Conservation (phyloP, 23 tunicate genomes). For the Botrylloides violaceus region DNA sequence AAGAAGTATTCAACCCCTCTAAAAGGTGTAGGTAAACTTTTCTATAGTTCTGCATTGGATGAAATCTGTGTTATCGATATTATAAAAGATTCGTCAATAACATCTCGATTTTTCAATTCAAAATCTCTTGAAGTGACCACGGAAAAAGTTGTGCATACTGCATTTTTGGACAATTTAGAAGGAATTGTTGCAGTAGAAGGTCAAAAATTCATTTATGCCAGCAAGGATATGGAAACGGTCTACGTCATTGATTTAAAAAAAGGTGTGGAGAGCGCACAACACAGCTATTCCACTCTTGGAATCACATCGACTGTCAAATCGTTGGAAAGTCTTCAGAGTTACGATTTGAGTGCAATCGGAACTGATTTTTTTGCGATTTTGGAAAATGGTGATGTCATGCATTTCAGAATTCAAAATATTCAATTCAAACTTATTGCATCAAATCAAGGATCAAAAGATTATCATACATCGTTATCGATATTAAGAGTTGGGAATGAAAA, state of each 20-base stretch:
- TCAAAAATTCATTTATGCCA: conserved; percentile 6
- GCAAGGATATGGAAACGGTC: conserved; percentile 1
- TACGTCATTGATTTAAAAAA: conserved; percentile 10
- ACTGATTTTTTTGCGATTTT: conserved; percentile 1
- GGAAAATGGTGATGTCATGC: not conserved
- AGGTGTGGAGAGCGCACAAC: not conserved
- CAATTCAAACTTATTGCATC: not conserved
- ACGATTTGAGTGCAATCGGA: not conserved
- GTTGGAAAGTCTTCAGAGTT: not conserved
- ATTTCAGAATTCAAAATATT: not conserved
- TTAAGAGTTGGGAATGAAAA: conserved; percentile 15
- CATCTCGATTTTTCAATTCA: conserved; percentile 1
- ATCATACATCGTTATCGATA: not conserved
- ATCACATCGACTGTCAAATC: not conserved
- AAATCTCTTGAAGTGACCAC: not conserved
- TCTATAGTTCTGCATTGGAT: not conserved
- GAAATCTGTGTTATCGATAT: not conserved
- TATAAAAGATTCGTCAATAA: not conserved
- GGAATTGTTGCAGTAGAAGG: conserved; percentile 2
- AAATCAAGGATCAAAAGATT: not conserved
- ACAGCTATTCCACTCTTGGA: not conserved
- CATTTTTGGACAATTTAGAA: conserved; percentile 9
- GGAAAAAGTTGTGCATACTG: conserved; percentile 6
- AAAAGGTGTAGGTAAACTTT: not conserved
- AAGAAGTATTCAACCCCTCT: not conserved